Percentiles rank a stretch among this genome's conserved stretches.
These are phyloP conservation scores for Laspeyria flexula DNA, from an alignment of 2,888 invertebrate species.

Conservation along the genomic window DNA sequence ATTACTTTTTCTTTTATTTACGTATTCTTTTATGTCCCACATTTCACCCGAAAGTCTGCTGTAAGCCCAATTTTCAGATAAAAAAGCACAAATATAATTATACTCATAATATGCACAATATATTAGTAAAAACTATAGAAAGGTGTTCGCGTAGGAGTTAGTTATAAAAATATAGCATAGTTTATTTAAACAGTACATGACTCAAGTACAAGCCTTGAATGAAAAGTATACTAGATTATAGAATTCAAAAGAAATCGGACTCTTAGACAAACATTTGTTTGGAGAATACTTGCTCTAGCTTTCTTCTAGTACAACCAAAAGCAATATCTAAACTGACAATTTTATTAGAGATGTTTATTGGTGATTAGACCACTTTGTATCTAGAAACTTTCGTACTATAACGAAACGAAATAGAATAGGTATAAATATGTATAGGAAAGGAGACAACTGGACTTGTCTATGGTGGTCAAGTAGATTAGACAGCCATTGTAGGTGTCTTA, in stretches of 20 bases:
- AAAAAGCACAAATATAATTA: slow-evolving; percentile 30
- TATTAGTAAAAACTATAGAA: slow-evolving; percentile 14
- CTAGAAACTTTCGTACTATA: slow-evolving; percentile 22
- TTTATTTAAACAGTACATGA: too few relatives aligned
- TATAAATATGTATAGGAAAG: slow-evolving; percentile 6
- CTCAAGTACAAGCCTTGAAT: slow-evolving; percentile 21
- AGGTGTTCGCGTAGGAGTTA: slow-evolving; percentile 35
- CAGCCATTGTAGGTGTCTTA: slow-evolving; percentile 39
- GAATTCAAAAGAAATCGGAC: neutral
- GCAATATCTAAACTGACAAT: slow-evolving; percentile 11
- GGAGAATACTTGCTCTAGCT: neutral
- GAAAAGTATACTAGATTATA: slow-evolving; percentile 22
- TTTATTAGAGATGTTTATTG: slow-evolving; percentile 22
- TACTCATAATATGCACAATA: slow-evolving; percentile 33
- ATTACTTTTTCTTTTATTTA: too few relatives aligned
- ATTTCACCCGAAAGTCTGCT: neutral
- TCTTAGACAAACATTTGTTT: slow-evolving; percentile 3
- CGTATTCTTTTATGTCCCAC: too few relatives aligned
- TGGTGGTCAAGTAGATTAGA: slow-evolving; percentile 31
- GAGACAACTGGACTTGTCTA: slow-evolving; percentile 12
- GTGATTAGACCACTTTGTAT: slow-evolving; percentile 16
- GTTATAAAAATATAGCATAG: slow-evolving; percentile 24
- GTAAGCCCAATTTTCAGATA: slow-evolving; percentile 28
- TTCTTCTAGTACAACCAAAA: slow-evolving; percentile 32
- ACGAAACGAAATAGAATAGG: slow-evolving; percentile 11